Evolutionary conservation across 2,888 invertebrate species (phyloP).

Genomic region (Nipponacmea schrenckii): DNA sequence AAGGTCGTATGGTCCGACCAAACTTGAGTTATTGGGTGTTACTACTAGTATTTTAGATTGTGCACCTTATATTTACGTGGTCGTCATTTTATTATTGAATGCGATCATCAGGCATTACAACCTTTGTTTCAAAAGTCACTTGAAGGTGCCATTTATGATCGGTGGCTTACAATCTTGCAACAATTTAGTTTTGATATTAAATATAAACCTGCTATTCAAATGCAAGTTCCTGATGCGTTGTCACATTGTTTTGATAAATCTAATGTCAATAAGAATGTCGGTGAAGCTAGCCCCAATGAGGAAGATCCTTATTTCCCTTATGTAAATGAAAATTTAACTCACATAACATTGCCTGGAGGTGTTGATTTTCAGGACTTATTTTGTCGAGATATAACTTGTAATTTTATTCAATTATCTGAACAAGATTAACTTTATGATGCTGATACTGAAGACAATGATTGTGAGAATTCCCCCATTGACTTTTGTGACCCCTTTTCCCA

Average conservation of each 20-base stretch:
- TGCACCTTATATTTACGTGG: constrained; percentile 21
- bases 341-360: constrained; percentile 10
- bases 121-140: constrained; percentile 20
- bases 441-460: not conserved
- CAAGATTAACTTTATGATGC: not conserved
- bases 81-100: constrained; percentile 18
- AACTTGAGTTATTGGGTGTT: constrained; percentile 19
- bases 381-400: not conserved
- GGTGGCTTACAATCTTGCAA: constrained; percentile 9
- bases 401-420: not conserved
- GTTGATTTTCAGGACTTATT: not conserved
- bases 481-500: not conserved
- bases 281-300: constrained; percentile 13
- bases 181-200: constrained; percentile 8
- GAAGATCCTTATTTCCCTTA: constrained; percentile 19
- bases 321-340: constrained; percentile 1
- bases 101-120: constrained; percentile 18
- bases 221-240: constrained; percentile 10
- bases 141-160: constrained; percentile 21
- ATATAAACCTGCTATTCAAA: constrained; percentile 10
- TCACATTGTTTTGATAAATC: not conserved
- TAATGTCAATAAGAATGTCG: not conserved
- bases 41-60: constrained; percentile 20
- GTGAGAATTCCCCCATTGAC: not conserved
- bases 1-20: constrained; percentile 19